Evolutionary conservation across 2,888 invertebrate species (phyloP).

Genomic region (Clostera curtula): DNA sequence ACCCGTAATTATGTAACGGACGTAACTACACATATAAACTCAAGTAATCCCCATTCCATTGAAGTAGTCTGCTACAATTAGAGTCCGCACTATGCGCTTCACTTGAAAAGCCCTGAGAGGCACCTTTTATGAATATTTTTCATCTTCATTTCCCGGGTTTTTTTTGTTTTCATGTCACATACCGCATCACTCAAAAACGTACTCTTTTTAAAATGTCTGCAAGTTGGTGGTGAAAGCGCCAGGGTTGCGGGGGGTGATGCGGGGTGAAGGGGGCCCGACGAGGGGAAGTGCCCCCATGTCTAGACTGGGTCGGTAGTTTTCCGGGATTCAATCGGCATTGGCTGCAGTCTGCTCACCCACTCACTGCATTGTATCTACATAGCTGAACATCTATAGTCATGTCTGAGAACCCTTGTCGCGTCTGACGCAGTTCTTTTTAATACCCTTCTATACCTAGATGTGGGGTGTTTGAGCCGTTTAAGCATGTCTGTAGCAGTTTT

Average conservation of each 20-base stretch:
- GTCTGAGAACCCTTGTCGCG: conserved; percentile 67
- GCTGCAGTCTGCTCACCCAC: conserved; percentile 71
- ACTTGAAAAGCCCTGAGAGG: conserved; percentile 28
- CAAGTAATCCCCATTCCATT: neutral
- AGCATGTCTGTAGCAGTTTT: conserved; percentile 50
- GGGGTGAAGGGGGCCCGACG: conserved; percentile 27
- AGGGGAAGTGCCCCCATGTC: conserved; percentile 72
- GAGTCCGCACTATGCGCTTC: conserved; percentile 7
- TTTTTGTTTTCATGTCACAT: conserved; percentile 51
- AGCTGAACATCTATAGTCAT: conserved; percentile 35
- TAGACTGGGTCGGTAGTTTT: conserved; percentile 77
- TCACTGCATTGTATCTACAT: conserved; percentile 60
- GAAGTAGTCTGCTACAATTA: conserved; percentile 7
- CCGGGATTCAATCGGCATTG: conserved; percentile 72
- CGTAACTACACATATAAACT: no score
- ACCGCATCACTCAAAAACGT: conserved; percentile 56
- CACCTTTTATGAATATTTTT: conserved; percentile 41
- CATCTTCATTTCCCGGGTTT: conserved; percentile 41
- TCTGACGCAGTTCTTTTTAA: conserved; percentile 56
- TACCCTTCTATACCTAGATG: conserved; percentile 47
- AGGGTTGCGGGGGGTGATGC: conserved; percentile 34
- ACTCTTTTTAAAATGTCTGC: conserved; percentile 65
- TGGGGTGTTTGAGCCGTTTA: no score
- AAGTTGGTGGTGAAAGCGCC: conserved; percentile 63
- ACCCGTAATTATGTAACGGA: no score